Percentiles rank a stretch among this genome's conserved stretches.
phyloP scores from a whole-genome alignment of 2,888 invertebrate genomes.

The Dysmachus trigonus region DNA sequence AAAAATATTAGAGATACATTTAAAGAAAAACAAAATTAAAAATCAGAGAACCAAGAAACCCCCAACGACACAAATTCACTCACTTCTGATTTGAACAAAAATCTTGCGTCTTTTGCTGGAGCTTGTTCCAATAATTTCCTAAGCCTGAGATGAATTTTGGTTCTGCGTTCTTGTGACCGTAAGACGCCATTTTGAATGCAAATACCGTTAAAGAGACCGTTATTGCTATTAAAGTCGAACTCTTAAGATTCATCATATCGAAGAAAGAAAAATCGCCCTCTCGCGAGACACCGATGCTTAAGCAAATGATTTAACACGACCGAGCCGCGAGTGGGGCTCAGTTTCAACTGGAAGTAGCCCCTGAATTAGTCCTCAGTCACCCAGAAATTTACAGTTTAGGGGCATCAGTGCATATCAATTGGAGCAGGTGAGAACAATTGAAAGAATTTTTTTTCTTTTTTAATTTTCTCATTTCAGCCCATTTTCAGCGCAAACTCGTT shows the following conservation, averaged over 20 bases:
- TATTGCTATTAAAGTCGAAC: too few relatives aligned
- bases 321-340: too few relatives aligned
- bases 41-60: not conserved
- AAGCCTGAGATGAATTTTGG: not conserved
- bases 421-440: not conserved
- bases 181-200: not conserved
- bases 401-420: not conserved
- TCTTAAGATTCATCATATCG: too few relatives aligned
- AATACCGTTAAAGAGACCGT: not conserved
- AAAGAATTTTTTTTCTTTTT: too few relatives aligned
- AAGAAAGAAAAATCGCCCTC: too few relatives aligned
- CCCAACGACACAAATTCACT: not conserved
- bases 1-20: not conserved
- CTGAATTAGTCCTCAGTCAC: not conserved
- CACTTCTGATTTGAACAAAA: not conserved
- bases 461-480: too few relatives aligned
- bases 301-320: too few relatives aligned
- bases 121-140: conserved; percentile 11
- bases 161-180: not conserved
- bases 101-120: not conserved
- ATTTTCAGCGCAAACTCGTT: too few relatives aligned
- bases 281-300: too few relatives aligned
- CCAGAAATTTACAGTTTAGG: not conserved
- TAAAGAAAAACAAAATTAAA: too few relatives aligned
- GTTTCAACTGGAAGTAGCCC: too few relatives aligned